Evolutionary conservation across 2,888 invertebrate genomes (phyloP), one percentile per base, ranked within the genome.

Genomic region (Nephrotoma guestfalica): DNA sequence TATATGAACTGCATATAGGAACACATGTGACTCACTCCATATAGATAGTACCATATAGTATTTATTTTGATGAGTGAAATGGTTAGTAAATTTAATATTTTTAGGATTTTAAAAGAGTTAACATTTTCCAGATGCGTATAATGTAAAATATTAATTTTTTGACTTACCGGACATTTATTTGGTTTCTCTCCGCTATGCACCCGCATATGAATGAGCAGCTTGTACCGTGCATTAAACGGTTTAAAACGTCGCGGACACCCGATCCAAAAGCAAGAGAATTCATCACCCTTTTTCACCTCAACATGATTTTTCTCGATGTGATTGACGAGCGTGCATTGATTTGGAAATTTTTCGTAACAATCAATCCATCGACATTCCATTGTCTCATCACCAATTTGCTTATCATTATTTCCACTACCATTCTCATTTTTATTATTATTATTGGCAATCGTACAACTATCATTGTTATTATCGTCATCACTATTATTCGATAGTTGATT

Each of bases 121-220:
- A 41, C 41, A 84, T 41, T 41, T 84, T 84, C 42, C 41, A 84
- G 84, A 84, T 84, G 30, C 30, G 30, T 30, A 30, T 30, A 30
- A 30, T 30, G 84, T 84, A 41, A 13, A 18, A 71, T 71, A 71
- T 71, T 3, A 47, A 13, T 47, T 47, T 47, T 71, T 5, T 71
- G 4, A 95, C 97, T 96, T 93, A 99, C 99, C 91, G 97, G 96
- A 92, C 99, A 99, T 91, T 97, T 96, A 91, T 99, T 98, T 0
- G 99, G 99, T 90, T 99, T 99, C 90, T 99, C 99, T 4, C 99
- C 99, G 30, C 98, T 98, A 91, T 99, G 99, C 0, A 99, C 96
- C 15, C 99, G 92, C 97, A 99, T 98, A 90, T 99, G 98, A 86
- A 97, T 99, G 71, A 99, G 94, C 83, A 99, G 93, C 91, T 99